phyloP scores from a whole-genome alignment of 2,797 vertebrate species.

The Gymnothorax reevesii region DNA sequence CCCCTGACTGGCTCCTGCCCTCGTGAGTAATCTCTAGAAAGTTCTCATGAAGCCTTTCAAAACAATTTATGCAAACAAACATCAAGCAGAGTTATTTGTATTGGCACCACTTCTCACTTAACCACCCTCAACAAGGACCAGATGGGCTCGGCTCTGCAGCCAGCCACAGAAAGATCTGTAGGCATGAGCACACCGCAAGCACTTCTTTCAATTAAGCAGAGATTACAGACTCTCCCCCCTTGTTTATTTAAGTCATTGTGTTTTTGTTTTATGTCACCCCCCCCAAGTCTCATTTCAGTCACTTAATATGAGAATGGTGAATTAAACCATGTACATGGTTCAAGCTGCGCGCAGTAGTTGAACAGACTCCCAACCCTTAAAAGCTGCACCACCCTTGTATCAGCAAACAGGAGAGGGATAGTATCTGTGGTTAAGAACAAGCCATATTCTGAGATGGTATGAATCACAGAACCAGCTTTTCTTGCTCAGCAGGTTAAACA shows the following conservation, averaged over 20 bases:
- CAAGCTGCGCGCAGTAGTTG: background rate
- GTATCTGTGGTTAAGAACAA: constrained; percentile 2
- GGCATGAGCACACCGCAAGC: constrained; percentile 58
- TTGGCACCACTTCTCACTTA: constrained; percentile 89
- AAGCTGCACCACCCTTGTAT: constrained; percentile 2
- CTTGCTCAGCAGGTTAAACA: background rate
- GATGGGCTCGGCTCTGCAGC: constrained; percentile 78
- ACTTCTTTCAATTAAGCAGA: constrained; percentile 53
- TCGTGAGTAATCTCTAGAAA: constrained; percentile 85
- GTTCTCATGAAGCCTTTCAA: constrained; percentile 90
- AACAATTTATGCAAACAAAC: constrained; percentile 98
- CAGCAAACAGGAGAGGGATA: background rate
- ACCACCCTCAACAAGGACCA: constrained; percentile 89
- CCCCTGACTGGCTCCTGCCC: constrained; percentile 68
- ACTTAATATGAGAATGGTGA: constrained; percentile 27
- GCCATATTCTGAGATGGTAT: background rate
- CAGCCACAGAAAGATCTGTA: constrained; percentile 71
- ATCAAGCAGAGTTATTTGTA: constrained; percentile 93
- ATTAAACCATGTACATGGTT: background rate
- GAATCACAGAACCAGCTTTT: constrained; percentile 18
- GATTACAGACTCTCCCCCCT: constrained; percentile 67
- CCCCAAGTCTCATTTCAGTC: background rate
- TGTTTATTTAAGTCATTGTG: constrained; percentile 71
- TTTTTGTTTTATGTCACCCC: constrained; percentile 35
- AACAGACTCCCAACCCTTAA: background rate